Evolutionary conservation across 2,113 vertebrate genomes (phyloP), one percentile per base, ranked within the genome.

Genomic region (Ageneiosus marmoratus): DNA sequence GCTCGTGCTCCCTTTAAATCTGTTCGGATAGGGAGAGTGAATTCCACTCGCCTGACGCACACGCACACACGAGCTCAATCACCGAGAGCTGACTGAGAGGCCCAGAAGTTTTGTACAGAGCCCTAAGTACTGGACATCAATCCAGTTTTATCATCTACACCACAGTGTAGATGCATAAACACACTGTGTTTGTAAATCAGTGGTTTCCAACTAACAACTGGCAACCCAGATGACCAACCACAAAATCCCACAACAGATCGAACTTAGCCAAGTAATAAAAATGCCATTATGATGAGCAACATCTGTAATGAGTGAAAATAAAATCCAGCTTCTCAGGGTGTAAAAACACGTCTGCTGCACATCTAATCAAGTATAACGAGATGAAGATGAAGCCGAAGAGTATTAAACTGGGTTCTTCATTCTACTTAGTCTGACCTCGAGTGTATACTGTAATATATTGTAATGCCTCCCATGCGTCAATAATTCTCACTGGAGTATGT

Each of bases 21-120:
- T 32, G 27, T 41, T 55, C 77, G 46, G 58, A 82, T 75, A 46
- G 74, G 77, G 77, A 86, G 81, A 81, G 73, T 85, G 80, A 81
- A 89, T 89, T 89, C 88, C 85, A 74, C 83, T 83, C 67, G 70
- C 11, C 85, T 89, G 87, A 89, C 85, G 85, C 82, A 82, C 70
- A 29, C 37, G 5, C 51, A 24, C 51, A 41, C 58, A 79, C 82
- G 48, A 60, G 46, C 53, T 84, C 80, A 77, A 77, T 74, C 62
- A 79, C 51, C 60, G 37, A 60, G 37, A 75, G 56, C 69, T 56
- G 62, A 70, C 72, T 24, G 37, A 75, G 83, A 81, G 65, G 44
- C 63, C 51, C 74, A 73, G 62, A 51, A 69, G 29, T 65, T 63
- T 81, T 44, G 11, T 22, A 13, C 72, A 75, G 72, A 32, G 72